A percentile compares a stretch with the other conserved stretches of the same genome.
These are phyloP conservation scores for Pygoscelis adeliae DNA, from an alignment of 2,113 vertebrate species.

Conservation along the genomic window DNA sequence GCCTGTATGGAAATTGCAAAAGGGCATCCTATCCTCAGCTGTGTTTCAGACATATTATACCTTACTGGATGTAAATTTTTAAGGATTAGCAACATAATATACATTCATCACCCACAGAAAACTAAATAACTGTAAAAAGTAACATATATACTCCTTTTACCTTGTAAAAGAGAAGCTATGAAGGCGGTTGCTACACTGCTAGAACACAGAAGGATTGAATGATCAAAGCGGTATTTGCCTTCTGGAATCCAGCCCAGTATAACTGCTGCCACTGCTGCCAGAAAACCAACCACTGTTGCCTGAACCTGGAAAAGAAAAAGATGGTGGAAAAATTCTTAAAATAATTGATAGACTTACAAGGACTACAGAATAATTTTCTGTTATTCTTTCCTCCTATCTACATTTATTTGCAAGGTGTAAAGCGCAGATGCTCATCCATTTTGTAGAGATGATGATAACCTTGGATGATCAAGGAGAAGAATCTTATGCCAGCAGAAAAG, in stretches of 20 bases:
- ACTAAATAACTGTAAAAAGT: not conserved
- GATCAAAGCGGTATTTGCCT: constrained; percentile 90
- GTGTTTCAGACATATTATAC: not conserved
- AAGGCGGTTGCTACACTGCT: constrained; percentile 96
- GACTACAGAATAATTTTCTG: not conserved
- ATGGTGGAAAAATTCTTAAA: not conserved
- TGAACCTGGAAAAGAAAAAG: constrained; percentile 82
- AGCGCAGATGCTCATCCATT: not conserved
- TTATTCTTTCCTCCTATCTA: not conserved
- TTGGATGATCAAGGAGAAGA: not conserved
- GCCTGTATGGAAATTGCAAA: not conserved
- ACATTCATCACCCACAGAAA: not conserved
- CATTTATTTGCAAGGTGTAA: not conserved
- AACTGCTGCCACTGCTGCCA: constrained; percentile 92
- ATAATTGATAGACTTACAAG: not conserved
- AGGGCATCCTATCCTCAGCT: not conserved
- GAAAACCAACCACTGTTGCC: constrained; percentile 94
- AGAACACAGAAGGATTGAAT: constrained; percentile 91
- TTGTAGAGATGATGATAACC: not conserved
- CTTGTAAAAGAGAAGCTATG: constrained; percentile 94
- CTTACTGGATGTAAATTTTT: not conserved
- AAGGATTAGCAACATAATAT: not conserved
- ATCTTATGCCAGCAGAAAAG: not conserved
- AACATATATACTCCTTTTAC: constrained; percentile 55
- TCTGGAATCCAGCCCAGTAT: constrained; percentile 95